Percentiles rank a stretch among this genome's conserved stretches.
Evolutionary conservation across 2,797 vertebrate species (phyloP).

Genomic region (Cuniculus paca): DNA sequence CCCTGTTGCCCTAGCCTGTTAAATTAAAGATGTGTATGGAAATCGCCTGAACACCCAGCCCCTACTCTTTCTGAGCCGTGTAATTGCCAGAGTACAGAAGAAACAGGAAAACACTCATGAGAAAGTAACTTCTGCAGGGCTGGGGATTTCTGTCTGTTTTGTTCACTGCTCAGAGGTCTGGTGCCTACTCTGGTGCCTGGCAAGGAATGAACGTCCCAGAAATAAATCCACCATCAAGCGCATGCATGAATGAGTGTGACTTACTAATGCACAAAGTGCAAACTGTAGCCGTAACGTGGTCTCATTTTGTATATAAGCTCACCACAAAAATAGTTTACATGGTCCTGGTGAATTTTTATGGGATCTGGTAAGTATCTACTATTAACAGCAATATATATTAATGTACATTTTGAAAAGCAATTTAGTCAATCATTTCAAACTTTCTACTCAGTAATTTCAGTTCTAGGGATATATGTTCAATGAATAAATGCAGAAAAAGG

Average conservation of each 20-base stretch:
- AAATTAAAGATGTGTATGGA: neutral
- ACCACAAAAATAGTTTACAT: neutral
- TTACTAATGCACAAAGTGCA: neutral
- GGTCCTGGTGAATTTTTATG: neutral
- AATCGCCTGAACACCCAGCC: neutral
- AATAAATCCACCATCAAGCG: neutral
- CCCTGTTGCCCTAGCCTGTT: neutral
- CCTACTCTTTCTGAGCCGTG: neutral
- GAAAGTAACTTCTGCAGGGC: neutral
- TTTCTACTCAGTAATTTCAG: neutral
- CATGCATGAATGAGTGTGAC: neutral
- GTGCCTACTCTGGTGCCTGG: neutral
- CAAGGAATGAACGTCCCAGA: neutral
- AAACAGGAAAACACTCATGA: neutral
- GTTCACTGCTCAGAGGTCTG: neutral
- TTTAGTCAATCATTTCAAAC: slow-evolving; percentile 17
- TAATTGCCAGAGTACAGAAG: neutral
- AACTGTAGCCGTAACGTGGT: accelerated
- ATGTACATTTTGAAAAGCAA: neutral
- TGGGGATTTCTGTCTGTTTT: neutral
- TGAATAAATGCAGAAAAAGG: neutral
- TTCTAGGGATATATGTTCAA: neutral
- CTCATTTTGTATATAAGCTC: neutral
- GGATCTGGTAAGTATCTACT: neutral
- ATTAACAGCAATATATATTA: neutral